Percentiles rank a stretch among this genome's conserved stretches.
These are phyloP conservation scores for Rhinogobio ventralis DNA, from an alignment of 2,797 vertebrate species.

Conservation along the genomic window DNA sequence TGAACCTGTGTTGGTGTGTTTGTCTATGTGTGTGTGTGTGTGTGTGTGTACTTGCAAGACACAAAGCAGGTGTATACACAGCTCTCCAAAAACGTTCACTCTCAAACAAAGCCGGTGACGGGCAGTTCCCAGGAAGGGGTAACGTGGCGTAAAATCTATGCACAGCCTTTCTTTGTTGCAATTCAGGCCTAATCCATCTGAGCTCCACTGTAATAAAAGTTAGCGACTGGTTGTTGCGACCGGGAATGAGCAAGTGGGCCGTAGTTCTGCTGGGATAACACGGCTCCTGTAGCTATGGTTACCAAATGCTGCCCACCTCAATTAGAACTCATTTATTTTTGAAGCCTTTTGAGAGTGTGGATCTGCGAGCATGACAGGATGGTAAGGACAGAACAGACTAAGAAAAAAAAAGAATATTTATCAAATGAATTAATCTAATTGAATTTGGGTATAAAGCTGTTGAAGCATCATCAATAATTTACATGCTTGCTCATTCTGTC, in stretches of 20 bases:
- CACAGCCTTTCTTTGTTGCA: slow-evolving; percentile 63
- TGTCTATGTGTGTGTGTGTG: slow-evolving; percentile 14
- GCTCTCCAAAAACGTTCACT: slow-evolving; percentile 44
- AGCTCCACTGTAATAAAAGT: slow-evolving; percentile 63
- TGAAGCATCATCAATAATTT: neutral
- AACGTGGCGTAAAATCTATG: slow-evolving; percentile 71
- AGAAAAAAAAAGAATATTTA: neutral
- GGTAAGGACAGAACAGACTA: slow-evolving; percentile 8
- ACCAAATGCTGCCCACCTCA: slow-evolving; percentile 47
- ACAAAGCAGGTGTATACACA: slow-evolving; percentile 65
- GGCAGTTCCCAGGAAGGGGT: slow-evolving; percentile 66
- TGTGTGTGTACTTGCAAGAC: slow-evolving; percentile 31
- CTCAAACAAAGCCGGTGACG: slow-evolving; percentile 52
- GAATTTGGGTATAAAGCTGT: neutral
- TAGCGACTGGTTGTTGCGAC: slow-evolving; percentile 57
- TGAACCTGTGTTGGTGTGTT: slow-evolving; percentile 13
- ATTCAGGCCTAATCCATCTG: slow-evolving; percentile 65
- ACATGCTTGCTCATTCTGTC: neutral
- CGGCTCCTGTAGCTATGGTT: slow-evolving; percentile 61
- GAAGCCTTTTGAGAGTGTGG: slow-evolving; percentile 24
- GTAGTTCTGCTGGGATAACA: slow-evolving; percentile 38
- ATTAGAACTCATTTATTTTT: slow-evolving; percentile 38
- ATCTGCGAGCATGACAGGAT: slow-evolving; percentile 17
- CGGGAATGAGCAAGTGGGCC: slow-evolving; percentile 42
- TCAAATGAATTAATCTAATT: slow-evolving; percentile 15